These are phyloP conservation scores for Collichthys lucidus DNA, from an alignment of 2,113 vertebrate species.

Conservation along the genomic window DNA sequence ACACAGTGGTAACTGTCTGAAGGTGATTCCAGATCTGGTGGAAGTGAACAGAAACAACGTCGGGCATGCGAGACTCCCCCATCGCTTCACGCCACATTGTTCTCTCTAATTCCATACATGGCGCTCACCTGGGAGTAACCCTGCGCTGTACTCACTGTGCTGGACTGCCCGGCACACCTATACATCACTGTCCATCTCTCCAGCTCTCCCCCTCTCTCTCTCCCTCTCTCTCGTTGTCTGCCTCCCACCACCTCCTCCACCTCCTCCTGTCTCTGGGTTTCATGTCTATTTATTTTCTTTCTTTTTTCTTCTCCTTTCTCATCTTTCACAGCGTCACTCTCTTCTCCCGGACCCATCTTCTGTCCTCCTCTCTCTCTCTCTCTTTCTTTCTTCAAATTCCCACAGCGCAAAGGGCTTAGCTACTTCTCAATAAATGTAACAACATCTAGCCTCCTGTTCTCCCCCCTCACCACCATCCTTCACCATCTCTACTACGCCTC, in stretches of 20 bases:
- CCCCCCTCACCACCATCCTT: background rate
- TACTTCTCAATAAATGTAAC: conserved; percentile 67
- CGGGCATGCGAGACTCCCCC: conserved; percentile 64
- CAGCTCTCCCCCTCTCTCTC: conserved; percentile 25
- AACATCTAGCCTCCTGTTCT: conserved; percentile 53
- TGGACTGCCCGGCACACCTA: conserved; percentile 47
- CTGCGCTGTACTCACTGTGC: conserved; percentile 35
- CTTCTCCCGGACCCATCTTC: conserved; percentile 14
- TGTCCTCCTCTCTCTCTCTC: conserved; percentile 36
- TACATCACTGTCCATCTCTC: conserved; percentile 72
- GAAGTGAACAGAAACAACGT: conserved; percentile 52
- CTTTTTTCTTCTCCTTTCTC: conserved; percentile 40
- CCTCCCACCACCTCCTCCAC: background rate
- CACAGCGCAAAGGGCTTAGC: conserved; percentile 48
- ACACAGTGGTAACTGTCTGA: conserved; percentile 14
- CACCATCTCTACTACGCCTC: background rate
- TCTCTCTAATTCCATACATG: conserved; percentile 67
- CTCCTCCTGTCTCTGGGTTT: conserved; percentile 37
- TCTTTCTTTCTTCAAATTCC: conserved; percentile 56
- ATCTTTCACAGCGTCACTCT: conserved; percentile 27
- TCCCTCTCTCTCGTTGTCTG: conserved; percentile 16
- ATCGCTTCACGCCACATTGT: conserved; percentile 65
- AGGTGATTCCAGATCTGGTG: conserved; percentile 45
- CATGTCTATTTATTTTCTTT: conserved; percentile 59
- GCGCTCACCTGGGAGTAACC: conserved; percentile 57